phyloP scores from a whole-genome alignment of 2,888 invertebrate species.

The Pseudanteris insignis region DNA sequence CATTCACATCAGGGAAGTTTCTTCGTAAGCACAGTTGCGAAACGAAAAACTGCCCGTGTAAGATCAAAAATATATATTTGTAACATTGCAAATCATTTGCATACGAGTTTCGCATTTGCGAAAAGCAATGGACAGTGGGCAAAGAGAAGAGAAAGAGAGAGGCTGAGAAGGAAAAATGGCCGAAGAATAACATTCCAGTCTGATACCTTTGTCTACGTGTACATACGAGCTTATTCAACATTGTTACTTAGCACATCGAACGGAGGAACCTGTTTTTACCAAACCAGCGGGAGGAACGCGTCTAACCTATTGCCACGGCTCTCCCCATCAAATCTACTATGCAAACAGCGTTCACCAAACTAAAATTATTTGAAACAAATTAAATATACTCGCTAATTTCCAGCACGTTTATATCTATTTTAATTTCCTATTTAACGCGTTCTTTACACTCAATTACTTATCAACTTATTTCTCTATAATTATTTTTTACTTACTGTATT shows the following conservation, averaged over 20 bases:
- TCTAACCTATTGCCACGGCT: constrained; percentile 33
- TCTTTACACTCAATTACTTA: too few species aligned
- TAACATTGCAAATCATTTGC: too few species aligned
- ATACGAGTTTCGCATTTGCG: too few species aligned
- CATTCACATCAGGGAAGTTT: constrained; percentile 12
- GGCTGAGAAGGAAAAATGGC: too few species aligned
- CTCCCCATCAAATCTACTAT: constrained; percentile 38
- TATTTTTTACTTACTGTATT: too few species aligned
- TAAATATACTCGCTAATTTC: too few species aligned
- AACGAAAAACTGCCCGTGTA: background rate
- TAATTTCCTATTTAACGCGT: too few species aligned
- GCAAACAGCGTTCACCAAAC: constrained; percentile 29
- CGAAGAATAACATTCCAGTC: constrained; percentile 40
- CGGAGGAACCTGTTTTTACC: constrained; percentile 49
- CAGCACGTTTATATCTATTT: too few species aligned
- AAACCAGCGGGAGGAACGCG: constrained; percentile 40
- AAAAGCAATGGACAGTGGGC: too few species aligned
- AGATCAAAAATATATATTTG: background rate
- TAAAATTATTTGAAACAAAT: constrained; percentile 32
- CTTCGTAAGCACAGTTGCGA: constrained; percentile 1
- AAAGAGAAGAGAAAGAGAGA: too few species aligned
- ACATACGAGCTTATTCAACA: constrained; percentile 39
- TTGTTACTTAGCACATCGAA: constrained; percentile 40
- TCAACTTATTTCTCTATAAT: too few species aligned
- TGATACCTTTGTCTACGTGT: constrained; percentile 41